These are phyloP conservation scores for Ditylenchus dipsaci DNA, from an alignment of 1,140 invertebrate genomes.

Conservation along the genomic window DNA sequence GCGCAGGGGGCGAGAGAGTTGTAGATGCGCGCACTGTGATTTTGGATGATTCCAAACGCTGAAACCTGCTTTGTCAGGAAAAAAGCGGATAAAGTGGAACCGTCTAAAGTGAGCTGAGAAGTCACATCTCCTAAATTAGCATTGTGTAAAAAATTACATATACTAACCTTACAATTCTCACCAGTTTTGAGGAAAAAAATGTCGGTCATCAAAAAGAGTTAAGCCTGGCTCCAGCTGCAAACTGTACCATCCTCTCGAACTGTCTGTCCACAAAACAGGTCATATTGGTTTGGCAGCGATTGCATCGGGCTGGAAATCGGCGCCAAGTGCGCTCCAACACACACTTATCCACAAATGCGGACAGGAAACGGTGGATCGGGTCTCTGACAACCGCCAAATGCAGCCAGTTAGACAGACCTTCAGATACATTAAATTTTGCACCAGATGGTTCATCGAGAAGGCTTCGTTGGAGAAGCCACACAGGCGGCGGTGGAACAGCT, in stretches of 20 bases:
- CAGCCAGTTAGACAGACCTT: not conserved
- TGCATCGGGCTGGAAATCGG: slow-evolving; percentile 7
- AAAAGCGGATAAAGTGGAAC: not conserved
- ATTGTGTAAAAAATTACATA: not conserved
- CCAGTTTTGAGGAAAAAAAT: slow-evolving; percentile 32
- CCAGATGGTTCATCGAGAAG: not conserved
- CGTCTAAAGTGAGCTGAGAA: not conserved
- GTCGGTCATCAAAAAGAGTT: slow-evolving; percentile 29
- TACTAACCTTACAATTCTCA: not conserved
- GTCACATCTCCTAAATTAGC: not conserved
- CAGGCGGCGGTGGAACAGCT: not conserved
- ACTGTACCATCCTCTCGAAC: slow-evolving; percentile 14
- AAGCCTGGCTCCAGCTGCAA: slow-evolving; percentile 1
- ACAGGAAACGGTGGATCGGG: slow-evolving; percentile 27
- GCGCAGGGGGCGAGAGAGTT: no score
- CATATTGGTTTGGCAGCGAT: slow-evolving; percentile 17
- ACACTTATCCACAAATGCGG: slow-evolving; percentile 27
- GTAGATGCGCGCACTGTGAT: no score
- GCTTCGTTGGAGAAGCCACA: not conserved
- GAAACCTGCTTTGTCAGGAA: no score
- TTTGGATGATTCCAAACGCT: no score
- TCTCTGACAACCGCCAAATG: slow-evolving; percentile 9
- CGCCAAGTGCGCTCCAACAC: slow-evolving; percentile 14
- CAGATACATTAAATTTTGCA: not conserved
- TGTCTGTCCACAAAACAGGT: slow-evolving; percentile 26